These are phyloP conservation scores for Ethmia dodecea DNA, from an alignment of 2,888 invertebrate species.

Conservation along the genomic window DNA sequence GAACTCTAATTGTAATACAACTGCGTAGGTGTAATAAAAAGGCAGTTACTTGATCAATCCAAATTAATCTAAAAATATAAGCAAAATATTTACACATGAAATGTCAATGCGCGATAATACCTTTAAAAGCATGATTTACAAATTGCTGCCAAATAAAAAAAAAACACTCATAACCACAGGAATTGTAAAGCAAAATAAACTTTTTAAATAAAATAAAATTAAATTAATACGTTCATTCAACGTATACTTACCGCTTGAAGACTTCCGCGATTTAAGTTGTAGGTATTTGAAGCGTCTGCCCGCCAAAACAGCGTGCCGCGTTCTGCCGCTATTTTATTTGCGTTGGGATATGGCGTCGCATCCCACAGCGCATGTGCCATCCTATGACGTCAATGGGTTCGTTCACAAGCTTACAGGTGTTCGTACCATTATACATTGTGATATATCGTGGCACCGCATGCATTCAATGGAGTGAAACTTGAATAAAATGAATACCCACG, in stretches of 20 bases:
- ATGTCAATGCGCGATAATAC: too few relatives aligned
- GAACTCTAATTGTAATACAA: too few relatives aligned
- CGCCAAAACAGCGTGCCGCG: slow-evolving; percentile 50
- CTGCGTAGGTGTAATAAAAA: too few relatives aligned
- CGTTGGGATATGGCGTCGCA: slow-evolving; percentile 27
- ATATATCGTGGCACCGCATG: slow-evolving; percentile 33
- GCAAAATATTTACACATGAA: too few relatives aligned
- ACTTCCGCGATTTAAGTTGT: slow-evolving; percentile 48
- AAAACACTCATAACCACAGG: too few relatives aligned
- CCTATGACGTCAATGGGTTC: slow-evolving; percentile 72
- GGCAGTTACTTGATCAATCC: too few relatives aligned
- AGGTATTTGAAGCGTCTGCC: slow-evolving; percentile 34
- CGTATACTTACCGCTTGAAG: slow-evolving; percentile 47
- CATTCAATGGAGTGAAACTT: slow-evolving; percentile 9
- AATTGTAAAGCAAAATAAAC: too few relatives aligned
- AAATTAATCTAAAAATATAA: too few relatives aligned
- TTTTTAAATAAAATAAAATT: too few relatives aligned
- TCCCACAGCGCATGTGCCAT: slow-evolving; percentile 40
- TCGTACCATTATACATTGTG: slow-evolving; percentile 12
- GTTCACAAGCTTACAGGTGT: slow-evolving; percentile 70
- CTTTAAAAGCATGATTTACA: too few relatives aligned
- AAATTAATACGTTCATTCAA: slow-evolving; percentile 14
- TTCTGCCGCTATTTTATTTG: slow-evolving; percentile 24
- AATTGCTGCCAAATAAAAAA: too few relatives aligned
- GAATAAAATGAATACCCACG: not conserved